Percentiles rank a stretch among this genome's conserved stretches.
Conservation (phyloP, 2,888 invertebrate genomes). For the Dorcus parallelipipedus region DNA sequence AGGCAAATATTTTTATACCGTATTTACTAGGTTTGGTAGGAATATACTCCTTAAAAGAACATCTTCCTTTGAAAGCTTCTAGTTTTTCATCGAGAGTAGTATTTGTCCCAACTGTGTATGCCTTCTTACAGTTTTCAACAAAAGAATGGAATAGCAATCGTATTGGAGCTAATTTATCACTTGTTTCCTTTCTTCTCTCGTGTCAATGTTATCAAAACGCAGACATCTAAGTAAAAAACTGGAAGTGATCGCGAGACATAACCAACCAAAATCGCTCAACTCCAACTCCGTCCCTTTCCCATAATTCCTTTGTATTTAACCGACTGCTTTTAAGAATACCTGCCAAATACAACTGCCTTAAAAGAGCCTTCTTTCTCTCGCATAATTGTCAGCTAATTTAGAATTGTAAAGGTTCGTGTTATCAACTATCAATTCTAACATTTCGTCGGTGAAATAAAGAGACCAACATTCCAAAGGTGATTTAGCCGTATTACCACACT, state of each 20-base stretch:
- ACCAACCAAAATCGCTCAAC: slow-evolving; percentile 1
- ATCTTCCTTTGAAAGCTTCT: slow-evolving; percentile 22
- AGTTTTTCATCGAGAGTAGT: slow-evolving; percentile 30
- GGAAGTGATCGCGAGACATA: not conserved
- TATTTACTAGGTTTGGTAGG: slow-evolving; percentile 29
- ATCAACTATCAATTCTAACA: no score
- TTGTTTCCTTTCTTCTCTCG: not conserved
- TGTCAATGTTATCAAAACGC: not conserved
- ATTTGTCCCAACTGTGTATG: slow-evolving; percentile 22
- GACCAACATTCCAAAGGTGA: no score
- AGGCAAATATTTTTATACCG: slow-evolving; percentile 25
- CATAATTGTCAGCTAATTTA: not conserved
- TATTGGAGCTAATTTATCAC: slow-evolving; percentile 3
- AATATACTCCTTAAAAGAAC: no score
- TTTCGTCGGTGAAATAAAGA: no score
- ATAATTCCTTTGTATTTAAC: not conserved
- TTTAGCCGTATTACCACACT: no score
- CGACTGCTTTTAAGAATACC: not conserved
- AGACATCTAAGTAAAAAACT: slow-evolving; percentile 4
- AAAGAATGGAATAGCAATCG: slow-evolving; percentile 4
- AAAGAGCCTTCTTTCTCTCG: not conserved
- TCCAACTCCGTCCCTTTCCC: not conserved
- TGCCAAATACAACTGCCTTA: slow-evolving; percentile 3
- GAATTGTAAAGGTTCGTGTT: no score
- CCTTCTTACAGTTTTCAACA: slow-evolving; percentile 23